Base-by-base conservation (phyloP, 2,888 invertebrate genomes). In the Pediacus dermestoides region DNA sequence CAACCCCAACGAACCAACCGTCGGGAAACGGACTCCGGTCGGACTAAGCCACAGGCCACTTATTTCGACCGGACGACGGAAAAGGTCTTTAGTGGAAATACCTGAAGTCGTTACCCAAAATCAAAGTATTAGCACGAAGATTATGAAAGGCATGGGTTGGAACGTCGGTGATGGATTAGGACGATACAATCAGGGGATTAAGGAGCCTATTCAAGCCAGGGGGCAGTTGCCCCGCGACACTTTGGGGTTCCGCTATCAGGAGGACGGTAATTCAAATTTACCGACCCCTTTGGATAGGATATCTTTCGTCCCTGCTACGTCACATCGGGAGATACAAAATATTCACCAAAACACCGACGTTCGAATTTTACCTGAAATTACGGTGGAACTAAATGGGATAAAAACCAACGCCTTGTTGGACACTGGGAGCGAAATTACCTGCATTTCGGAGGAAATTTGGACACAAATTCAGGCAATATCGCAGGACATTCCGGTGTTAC, bases 401-500 rank as follows among this genome's bases (percentile, higher is more conserved):
- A 3, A 1, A 15, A 30, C 27, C 8, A 21, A 3, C 2, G 30
- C 39, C 1, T 9, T 39, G 6, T n/a, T 39, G 13, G 39, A 39
- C 12, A 39, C 34, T 8, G 39, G 39, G n/a, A 34, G 28, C 12
- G 39, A 39, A 15, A n/a, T 39, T 14, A 28, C 39, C 21, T 33
- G 33, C 13, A 9, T 39, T 3, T 34, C 34, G 1, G 39, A 39
- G n/a, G 39, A 39, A 28, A 8, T 32, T 2, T 38, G 16, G 8
- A 2, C n/a, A 1, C 7, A 32, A 2, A 37, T 37, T 7, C 9
- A 23, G 14, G 1, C 12, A 7, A 22, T n/a, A 1, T 8, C 9
- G 10, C 34, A 30, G 3, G 3, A 28, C 3, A 28, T 28, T 13
- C 39, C 39, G 1, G 16, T 25, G 2, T 18, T 39, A 16, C 39